Conservation (phyloP, 2,113 vertebrate genomes). For the Rhipidura dahli region DNA sequence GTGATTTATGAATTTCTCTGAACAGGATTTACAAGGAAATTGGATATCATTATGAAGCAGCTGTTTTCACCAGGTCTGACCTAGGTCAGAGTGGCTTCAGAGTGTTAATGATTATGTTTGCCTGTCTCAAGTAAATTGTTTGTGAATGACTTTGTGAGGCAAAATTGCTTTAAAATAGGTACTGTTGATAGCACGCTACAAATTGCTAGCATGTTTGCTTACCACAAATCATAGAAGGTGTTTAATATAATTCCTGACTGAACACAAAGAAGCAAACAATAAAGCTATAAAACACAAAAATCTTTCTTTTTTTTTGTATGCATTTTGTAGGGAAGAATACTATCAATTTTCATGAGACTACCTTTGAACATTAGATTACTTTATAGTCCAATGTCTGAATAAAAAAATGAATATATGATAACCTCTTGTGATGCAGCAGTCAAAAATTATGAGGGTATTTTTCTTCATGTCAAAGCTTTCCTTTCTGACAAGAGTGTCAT, state of each 20-base stretch:
- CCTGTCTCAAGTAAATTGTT: slow-evolving; percentile 15
- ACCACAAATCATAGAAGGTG: background rate
- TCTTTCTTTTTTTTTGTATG: background rate
- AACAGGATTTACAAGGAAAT: slow-evolving; percentile 23
- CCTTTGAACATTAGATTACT: background rate
- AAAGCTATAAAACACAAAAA: background rate
- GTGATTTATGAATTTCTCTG: slow-evolving; percentile 49
- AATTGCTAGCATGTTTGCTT: background rate
- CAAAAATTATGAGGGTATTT: background rate
- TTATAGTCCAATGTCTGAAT: background rate
- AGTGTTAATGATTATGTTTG: background rate
- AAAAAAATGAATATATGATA: background rate
- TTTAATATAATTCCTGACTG: background rate
- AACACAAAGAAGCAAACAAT: background rate
- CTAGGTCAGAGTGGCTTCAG: background rate
- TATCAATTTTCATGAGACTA: background rate
- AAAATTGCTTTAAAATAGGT: slow-evolving; percentile 18
- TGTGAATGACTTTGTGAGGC: background rate
- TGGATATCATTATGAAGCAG: slow-evolving; percentile 16
- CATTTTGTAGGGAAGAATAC: background rate
- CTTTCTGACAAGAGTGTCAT: background rate
- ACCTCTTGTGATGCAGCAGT: background rate
- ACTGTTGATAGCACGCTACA: background rate
- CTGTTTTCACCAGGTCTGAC: background rate
- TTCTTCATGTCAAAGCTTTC: background rate